Base-by-base conservation (phyloP, 1,140 invertebrate genomes). In the Manduca sexta region DNA sequence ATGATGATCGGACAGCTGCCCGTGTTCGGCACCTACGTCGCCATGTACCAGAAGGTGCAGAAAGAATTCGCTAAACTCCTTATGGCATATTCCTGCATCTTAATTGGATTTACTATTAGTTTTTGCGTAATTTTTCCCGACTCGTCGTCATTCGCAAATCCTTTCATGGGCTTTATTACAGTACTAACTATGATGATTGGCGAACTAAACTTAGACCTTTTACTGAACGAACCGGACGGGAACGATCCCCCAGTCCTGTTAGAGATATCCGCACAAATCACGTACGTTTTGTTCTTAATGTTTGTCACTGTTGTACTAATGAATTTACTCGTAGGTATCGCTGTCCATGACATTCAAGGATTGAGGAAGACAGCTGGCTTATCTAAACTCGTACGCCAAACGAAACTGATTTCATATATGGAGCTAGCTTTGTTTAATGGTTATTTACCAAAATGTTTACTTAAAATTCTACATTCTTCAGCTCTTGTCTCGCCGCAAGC, bases 141-240 rank as follows among this genome's bases (percentile, higher is more conserved):
- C 34, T 93, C 92, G 1, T 91, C 91, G 6, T 91, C 92, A 0
- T 95, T 95, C 71, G 90, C 92, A 16, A 93, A 93, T 81, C 92
- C 92, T 1, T 91, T 94, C 50, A 91, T 92, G 72, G 92, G 91
- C 13, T 89, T 95, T 30, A 93, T 95, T 29, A 94, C 94, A 3
- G 93, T 95, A 0, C 73, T 95, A 33, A 94, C 94, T 0, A 95
- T 96, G 93, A 96, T 96, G 94, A 95, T 94, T 1, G 94, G 95
- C 0, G 95, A 96, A 56, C 57, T 92, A 5, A 91, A 92, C 59
- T 89, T 91, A 46, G 90, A 91, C 51, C 88, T 89, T 29, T 64
- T 91, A 2, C 88, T 90, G 12, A 89, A 88, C 41, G 87, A 89
- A 43, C 78, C 88, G 5, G 79, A 69, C 13, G 48, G 68, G 8